Evolutionary conservation across 2,888 invertebrate species (phyloP), one percentile per base, ranked within the genome.

Genomic region (Suillia variegata): DNA sequence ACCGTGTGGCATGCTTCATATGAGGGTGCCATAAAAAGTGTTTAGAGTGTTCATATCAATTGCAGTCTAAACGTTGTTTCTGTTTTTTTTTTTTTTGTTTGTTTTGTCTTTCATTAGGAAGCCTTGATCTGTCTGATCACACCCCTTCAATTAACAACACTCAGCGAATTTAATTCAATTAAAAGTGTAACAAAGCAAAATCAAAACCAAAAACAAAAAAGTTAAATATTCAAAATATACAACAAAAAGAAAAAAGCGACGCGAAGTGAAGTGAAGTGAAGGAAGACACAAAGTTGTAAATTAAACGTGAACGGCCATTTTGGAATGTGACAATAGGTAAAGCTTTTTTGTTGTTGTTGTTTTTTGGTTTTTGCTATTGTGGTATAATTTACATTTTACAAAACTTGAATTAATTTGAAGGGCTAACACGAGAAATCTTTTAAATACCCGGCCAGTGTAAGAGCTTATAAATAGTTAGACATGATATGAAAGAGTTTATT

Each of bases 11-110:
- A 38, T 5, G n/a, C 38, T 26, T 26, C 26, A 26, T 6, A 26
- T 10, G n/a, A 26, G 26, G 26, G 6, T 26, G 26, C 26, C 26
- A n/a, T n/a, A n/a, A n/a, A n/a, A n/a, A n/a, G n/a, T n/a, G n/a
- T n/a, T n/a, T 26, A 10, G 10, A 26, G 26, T 26, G 26, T 26
- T 26, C 38, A 38, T 4, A 8, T 38, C 12, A 8, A 38, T 68
- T 66, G 63, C 70, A 71, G 72, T 74, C 74, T 72, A 72, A 72
- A 72, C 73, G 71, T 71, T n/a, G n/a, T n/a, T n/a, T n/a, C n/a
- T n/a, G n/a, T n/a, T n/a, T n/a, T n/a, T n/a, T n/a, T n/a, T n/a
- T n/a, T n/a, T 74, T 26, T 26, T 26, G 26, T 26, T 5, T 26
- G 26, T 26, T n/a, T 74, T 74, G 74, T 72, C 73, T 71, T 74